Base-by-base conservation (phyloP, 2,113 vertebrate species). In the Microcebus lehilahytsara region DNA sequence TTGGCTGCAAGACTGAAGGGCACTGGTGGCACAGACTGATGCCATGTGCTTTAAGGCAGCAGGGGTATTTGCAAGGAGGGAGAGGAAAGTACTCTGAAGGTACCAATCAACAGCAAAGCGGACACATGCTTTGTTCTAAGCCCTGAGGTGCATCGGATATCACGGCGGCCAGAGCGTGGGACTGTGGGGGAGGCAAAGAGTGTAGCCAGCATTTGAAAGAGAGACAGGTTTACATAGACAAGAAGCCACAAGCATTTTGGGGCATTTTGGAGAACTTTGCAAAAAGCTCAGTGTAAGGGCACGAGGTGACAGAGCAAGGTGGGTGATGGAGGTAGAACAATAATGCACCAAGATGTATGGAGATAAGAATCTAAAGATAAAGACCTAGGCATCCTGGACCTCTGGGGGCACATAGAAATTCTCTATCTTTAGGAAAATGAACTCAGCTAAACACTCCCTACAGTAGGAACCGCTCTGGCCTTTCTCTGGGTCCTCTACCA, bases 291-390 rank as follows among this genome's bases (percentile, higher is more conserved):
- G 51, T 83, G 80, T 40, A 83, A 71, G 20, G 37, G 56, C 49
- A 9, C 9, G 6, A 25, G 46, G 64, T 40, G 37, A 71, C 69
- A 49, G 14, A 49, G 7, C 2, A 16, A 67, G 62, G 32, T 2
- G 4, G 40, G 19, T 66, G 46, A 58, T 1, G 22, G 51, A 42
- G 32, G 49, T n/a, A 51, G 72, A 85, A 11, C 20, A 49, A 30
- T 11, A 16, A 3, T 0, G 1, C 6, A 56, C 34, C 19, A 22
- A 46, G 25, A 58, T 2, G 23, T 6, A 1, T 17, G 49, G 37
- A 40, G 40, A 49, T 14, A 72, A 85, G 20, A 77, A 46, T 14
- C 20, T 69, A 25, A 84, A n/a, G 34, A 30, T 8, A 19, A 67
- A 56, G 79, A 22, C 23, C 14, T 4, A 53, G 85, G 56, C 66